Evolutionary conservation across 2,888 invertebrate genomes (phyloP).

Genomic region (Zonitis immaculata): DNA sequence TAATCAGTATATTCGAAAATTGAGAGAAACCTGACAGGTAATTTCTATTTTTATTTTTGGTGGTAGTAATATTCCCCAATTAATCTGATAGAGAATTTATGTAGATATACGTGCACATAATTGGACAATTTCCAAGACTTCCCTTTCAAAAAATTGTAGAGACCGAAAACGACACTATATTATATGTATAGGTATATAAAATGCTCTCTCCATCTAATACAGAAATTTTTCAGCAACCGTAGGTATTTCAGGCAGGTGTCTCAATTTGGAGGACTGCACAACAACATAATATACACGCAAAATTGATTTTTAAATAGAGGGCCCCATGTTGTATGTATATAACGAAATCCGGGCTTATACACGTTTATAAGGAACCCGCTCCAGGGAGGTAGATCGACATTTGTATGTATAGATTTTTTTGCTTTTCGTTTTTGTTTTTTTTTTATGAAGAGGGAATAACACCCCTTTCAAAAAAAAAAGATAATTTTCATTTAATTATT

Average conservation of each 20-base stretch:
- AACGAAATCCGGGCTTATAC: neutral
- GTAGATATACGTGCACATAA: neutral
- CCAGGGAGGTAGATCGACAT: neutral
- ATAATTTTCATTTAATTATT: neutral
- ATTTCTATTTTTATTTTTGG: too few relatives aligned
- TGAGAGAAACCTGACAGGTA: neutral
- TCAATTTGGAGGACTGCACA: neutral
- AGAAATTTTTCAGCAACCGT: neutral
- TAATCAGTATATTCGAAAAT: neutral
- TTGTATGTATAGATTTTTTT: neutral
- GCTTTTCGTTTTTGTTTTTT: too few relatives aligned
- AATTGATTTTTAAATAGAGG: neutral
- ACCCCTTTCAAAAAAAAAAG: neutral
- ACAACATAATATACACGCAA: neutral
- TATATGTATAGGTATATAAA: neutral
- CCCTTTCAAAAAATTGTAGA: neutral
- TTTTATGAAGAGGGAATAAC: neutral
- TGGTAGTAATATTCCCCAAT: neutral
- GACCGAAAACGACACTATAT: neutral
- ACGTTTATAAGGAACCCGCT: neutral
- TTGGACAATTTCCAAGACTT: neutral
- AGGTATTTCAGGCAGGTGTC: neutral
- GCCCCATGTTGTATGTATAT: too few relatives aligned
- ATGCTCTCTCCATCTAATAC: neutral
- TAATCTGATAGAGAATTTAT: too few relatives aligned